Base-by-base conservation (phyloP, 2,888 invertebrate genomes). In the Machimus atricapillus region DNA sequence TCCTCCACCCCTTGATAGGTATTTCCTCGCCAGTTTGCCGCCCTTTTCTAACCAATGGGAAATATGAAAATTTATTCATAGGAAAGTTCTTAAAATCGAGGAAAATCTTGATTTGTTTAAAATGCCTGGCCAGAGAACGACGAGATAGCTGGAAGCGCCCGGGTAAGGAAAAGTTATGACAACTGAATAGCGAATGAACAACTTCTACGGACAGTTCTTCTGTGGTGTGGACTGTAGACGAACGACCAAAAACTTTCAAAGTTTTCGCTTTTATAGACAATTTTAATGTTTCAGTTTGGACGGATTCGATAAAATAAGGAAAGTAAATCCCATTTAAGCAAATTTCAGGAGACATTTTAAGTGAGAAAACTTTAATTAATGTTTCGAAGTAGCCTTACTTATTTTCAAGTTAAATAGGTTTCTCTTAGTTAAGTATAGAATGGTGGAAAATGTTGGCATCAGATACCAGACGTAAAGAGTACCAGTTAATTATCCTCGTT, bases 51-150 rank as follows among this genome's bases (percentile, higher is more conserved):
- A 0, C 66, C 27, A 79, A 27, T 52, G 79, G 27, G n/a, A 79
- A 78, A 56, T 79, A 79, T 79, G 52, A 79, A 79, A 79, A 79
- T 79, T 79, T 79, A 79, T 79, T 79, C 79, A 79, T 79, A 79
- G 79, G 56, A 79, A 79, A 79, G 52, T 52, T 79, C 79, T 79
- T 52, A 79, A 52, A 79, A 79, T 40, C 19, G 78, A 9, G 37
- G 43, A 78, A 78, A 43, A 78, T 79, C 79, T 79, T 79, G 79
- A 79, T 79, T 79, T 79, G 52, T 46, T 79, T 52, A 79, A 79
- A 31, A 52, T 79, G 37, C 34, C 40, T 23, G 23, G 52, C 27
- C 12, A 8, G n/a, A 43, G 78, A 14, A 23, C 23, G 31, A 52
- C 23, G 37, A 76, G 52, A 79, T 43, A 79, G 31, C 66, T 27